Evolutionary conservation across 1,140 invertebrate genomes (phyloP).

Genomic region (Atopsyche davidsoni): DNA sequence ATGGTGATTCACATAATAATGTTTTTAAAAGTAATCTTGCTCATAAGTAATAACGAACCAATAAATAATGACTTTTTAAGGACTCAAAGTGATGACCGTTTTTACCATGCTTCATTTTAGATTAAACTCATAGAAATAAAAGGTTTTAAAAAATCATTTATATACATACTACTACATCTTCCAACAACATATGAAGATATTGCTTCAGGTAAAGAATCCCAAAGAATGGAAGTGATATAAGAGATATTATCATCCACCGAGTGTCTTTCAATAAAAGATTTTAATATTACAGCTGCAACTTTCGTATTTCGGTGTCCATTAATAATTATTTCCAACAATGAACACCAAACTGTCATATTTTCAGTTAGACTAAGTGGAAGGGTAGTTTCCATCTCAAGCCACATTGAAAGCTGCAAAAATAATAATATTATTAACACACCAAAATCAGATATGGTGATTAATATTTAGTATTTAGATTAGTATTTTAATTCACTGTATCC

Average conservation of each 20-base stretch:
- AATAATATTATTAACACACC: background rate
- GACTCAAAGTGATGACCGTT: too few relatives aligned
- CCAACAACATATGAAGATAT: slow-evolving; percentile 9
- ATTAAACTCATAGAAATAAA: too few relatives aligned
- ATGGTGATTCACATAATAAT: too few relatives aligned
- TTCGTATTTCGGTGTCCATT: slow-evolving; percentile 5
- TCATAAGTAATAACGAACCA: too few relatives aligned
- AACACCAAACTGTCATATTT: slow-evolving; percentile 18
- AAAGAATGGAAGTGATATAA: slow-evolving; percentile 18
- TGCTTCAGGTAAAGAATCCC: slow-evolving; percentile 19
- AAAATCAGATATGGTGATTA: background rate
- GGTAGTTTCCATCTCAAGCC: slow-evolving; percentile 20
- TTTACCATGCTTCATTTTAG: too few relatives aligned
- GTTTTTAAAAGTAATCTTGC: too few relatives aligned
- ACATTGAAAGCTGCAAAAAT: slow-evolving; percentile 19
- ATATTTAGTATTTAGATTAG: too few relatives aligned
- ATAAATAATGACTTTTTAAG: too few relatives aligned
- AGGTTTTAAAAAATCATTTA: too few relatives aligned
- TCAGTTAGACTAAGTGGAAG: slow-evolving; percentile 14
- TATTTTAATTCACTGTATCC: background rate
- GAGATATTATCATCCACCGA: slow-evolving; percentile 8
- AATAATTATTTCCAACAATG: slow-evolving; percentile 22
- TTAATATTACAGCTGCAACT: slow-evolving; percentile 12
- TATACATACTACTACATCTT: too few relatives aligned
- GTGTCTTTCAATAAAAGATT: slow-evolving; percentile 14